Conservation (phyloP, 2,797 vertebrate genomes). For the Bradypus variegatus region DNA sequence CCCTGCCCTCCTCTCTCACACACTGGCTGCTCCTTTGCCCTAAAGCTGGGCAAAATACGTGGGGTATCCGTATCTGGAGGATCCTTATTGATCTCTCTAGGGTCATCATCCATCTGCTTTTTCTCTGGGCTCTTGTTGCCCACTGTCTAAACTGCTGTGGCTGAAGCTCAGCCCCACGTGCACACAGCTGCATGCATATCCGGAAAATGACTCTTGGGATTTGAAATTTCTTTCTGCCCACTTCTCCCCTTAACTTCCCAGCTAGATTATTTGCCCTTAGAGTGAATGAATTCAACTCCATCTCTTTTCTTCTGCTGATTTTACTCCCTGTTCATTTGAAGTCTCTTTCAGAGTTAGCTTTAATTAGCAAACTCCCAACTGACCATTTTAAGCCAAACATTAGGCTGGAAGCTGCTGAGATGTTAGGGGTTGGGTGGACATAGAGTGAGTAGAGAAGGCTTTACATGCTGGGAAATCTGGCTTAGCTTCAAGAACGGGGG, state of each 20-base stretch:
- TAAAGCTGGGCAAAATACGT: neutral
- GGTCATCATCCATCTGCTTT: neutral
- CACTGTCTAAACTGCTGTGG: neutral
- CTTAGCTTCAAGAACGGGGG: constrained; percentile 41
- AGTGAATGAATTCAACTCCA: neutral
- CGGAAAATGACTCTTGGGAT: neutral
- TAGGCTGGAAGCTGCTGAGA: constrained; percentile 13
- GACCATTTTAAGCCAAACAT: neutral
- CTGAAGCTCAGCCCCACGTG: neutral
- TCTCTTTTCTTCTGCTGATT: neutral
- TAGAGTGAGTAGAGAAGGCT: constrained; percentile 21
- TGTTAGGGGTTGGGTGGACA: constrained; percentile 19
- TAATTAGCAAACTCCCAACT: constrained; percentile 19
- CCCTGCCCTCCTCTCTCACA: neutral
- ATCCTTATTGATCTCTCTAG: neutral
- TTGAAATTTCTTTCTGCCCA: constrained; percentile 13
- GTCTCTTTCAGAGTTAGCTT: constrained; percentile 16
- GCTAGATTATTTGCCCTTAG: constrained; percentile 23
- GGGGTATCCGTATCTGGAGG: neutral
- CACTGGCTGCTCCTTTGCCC: constrained; percentile 27
- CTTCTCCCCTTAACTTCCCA: neutral
- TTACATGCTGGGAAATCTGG: constrained; percentile 44
- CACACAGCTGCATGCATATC: neutral
- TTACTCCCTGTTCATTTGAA: neutral
- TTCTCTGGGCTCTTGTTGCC: neutral